Evolutionary conservation across 2,888 invertebrate genomes (phyloP).

Genomic region (Vannuccia rotundouncinata): DNA sequence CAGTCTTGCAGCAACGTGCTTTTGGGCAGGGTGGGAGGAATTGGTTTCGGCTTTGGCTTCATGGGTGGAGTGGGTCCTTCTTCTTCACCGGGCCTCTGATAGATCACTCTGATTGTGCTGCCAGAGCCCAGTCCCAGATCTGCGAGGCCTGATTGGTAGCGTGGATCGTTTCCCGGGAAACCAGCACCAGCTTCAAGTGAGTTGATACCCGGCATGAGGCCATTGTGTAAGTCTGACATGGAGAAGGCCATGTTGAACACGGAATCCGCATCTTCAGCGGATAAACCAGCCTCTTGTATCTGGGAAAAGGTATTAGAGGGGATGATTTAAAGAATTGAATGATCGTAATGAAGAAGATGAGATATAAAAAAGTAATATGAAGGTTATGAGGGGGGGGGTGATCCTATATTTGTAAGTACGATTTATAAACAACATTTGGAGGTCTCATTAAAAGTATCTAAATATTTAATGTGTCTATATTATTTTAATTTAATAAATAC

Average conservation of each 20-base stretch:
- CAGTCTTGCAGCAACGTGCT: slow-evolving; percentile 25
- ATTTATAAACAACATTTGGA: too few species aligned
- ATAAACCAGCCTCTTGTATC: neutral
- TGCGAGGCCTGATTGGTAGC: neutral
- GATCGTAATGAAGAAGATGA: too few species aligned
- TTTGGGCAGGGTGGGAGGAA: slow-evolving; percentile 32
- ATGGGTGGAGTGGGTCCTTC: slow-evolving; percentile 32
- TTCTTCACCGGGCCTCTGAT: slow-evolving; percentile 11
- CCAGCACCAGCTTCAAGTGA: neutral
- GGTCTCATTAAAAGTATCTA: too few species aligned
- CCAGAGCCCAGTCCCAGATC: neutral
- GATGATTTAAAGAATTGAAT: too few species aligned
- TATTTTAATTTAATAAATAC: too few species aligned
- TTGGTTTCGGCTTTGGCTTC: slow-evolving; percentile 28
- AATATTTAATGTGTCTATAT: too few species aligned
- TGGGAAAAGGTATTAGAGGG: too few species aligned
- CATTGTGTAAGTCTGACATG: neutral
- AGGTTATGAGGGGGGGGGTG: too few species aligned
- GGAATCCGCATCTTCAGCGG: neutral
- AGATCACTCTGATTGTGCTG: slow-evolving; percentile 10
- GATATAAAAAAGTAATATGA: too few species aligned
- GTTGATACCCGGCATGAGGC: slow-evolving; percentile 28
- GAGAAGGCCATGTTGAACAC: slow-evolving; percentile 14
- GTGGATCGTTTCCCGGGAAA: neutral
- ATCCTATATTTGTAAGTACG: too few species aligned